Evolutionary conservation across 2,113 vertebrate species (phyloP).

Genomic region (Penelope pileata): DNA sequence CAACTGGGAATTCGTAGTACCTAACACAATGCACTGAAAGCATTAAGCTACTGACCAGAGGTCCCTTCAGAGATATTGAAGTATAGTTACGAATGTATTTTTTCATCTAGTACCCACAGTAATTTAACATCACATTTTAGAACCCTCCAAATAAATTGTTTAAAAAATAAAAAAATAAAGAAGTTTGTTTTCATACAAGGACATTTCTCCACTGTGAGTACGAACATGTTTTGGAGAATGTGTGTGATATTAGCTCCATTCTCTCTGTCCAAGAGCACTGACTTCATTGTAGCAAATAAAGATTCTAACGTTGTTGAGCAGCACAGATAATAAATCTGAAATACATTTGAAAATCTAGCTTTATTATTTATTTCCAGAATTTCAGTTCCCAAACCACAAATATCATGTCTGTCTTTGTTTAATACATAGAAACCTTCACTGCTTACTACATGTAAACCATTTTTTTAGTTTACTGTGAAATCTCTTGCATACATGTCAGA

Average conservation of each 20-base stretch:
- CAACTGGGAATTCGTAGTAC: neutral
- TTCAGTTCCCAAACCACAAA: neutral
- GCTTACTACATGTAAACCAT: neutral
- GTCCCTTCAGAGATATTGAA: neutral
- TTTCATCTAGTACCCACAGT: neutral
- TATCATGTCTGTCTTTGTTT: neutral
- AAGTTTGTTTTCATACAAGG: accelerated
- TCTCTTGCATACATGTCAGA: neutral
- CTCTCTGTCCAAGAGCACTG: neutral
- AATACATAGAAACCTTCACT: neutral
- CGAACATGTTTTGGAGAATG: neutral
- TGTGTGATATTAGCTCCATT: neutral
- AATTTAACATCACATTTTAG: neutral
- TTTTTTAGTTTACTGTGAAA: neutral
- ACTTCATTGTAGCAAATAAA: neutral
- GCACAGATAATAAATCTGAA: neutral
- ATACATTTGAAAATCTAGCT: neutral
- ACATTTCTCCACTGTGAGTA: accelerated
- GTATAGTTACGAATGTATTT: neutral
- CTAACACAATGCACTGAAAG: neutral
- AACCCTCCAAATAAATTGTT: neutral
- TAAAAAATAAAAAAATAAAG: neutral
- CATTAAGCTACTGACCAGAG: neutral
- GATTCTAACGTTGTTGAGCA: neutral
- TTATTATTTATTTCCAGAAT: too few species aligned